phyloP scores from a whole-genome alignment of 1,140 invertebrate species.

The Ceratoteleas bidentatus region DNA sequence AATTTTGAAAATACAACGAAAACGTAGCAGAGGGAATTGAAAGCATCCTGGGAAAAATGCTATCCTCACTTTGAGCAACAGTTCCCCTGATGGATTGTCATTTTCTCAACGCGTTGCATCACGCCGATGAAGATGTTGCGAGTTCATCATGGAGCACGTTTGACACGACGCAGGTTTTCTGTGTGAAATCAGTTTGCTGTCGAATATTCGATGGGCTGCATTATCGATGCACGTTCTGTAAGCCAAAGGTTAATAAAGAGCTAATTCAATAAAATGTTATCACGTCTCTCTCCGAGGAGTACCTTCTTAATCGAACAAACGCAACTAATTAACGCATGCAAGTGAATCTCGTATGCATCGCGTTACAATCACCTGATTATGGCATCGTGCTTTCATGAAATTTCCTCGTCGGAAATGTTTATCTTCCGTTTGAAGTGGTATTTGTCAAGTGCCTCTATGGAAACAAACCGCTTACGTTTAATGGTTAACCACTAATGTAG shows the following conservation, averaged over 20 bases:
- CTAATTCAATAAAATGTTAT: conserved; percentile 33
- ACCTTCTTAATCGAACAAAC: conserved; percentile 16
- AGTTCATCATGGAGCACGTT: no score
- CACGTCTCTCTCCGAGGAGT: not conserved
- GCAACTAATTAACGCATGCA: conserved; percentile 34
- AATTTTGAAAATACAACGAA: no score
- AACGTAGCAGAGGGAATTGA: no score
- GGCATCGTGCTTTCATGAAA: conserved; percentile 34
- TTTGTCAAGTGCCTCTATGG: conserved; percentile 40
- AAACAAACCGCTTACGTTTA: conserved; percentile 40
- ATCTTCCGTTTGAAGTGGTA: conserved; percentile 40
- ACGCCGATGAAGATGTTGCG: no score
- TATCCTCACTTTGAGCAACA: no score
- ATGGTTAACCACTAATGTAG: conserved; percentile 42
- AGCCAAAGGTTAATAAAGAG: conserved; percentile 32
- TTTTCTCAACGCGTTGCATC: no score
- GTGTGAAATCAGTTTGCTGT: no score
- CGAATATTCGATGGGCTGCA: no score
- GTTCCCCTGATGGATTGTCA: no score
- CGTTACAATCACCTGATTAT: conserved; percentile 38
- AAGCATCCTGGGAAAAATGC: no score
- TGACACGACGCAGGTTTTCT: no score
- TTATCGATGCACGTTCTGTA: no score
- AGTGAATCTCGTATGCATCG: conserved; percentile 24
- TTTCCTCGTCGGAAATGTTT: conserved; percentile 49